These are phyloP conservation scores for Cephus pygmeus DNA, from an alignment of 2,888 invertebrate genomes.

Conservation along the genomic window DNA sequence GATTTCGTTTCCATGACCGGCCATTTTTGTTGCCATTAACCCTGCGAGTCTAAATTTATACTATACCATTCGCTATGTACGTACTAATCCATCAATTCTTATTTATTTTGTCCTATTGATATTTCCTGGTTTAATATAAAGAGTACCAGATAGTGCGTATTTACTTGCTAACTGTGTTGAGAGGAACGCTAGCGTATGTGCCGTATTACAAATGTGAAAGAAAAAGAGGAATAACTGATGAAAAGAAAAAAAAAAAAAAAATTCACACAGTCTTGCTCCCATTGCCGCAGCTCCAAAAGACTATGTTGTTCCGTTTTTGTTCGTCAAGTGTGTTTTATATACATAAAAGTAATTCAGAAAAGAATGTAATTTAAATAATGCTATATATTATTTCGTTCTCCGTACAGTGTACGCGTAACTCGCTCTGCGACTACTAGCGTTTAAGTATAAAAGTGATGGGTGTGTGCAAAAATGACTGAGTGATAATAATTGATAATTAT, in stretches of 20 bases:
- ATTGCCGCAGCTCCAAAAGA: constrained; percentile 57
- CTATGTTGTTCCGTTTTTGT: constrained; percentile 64
- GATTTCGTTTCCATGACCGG: background rate
- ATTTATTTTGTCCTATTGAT: background rate
- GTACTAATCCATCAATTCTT: background rate
- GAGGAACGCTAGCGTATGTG: background rate
- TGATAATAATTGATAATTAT: constrained; percentile 54
- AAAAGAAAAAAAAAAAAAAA: background rate
- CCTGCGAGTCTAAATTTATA: background rate
- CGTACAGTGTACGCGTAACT: constrained; percentile 52
- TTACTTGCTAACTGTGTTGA: background rate
- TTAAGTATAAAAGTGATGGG: constrained; percentile 45
- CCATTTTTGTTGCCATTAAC: background rate
- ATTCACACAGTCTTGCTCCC: constrained; percentile 1
- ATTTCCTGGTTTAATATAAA: background rate
- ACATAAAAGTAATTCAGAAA: constrained; percentile 48
- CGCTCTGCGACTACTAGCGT: constrained; percentile 16
- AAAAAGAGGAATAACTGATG: background rate
- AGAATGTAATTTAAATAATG: constrained; percentile 58
- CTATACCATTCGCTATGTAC: background rate
- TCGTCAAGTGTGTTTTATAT: constrained; percentile 64
- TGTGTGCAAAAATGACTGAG: constrained; percentile 54
- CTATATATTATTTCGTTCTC: constrained; percentile 56
- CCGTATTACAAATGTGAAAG: background rate
- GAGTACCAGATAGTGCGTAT: background rate